These are phyloP conservation scores for Ridgeia piscesae DNA, from an alignment of 1,140 invertebrate species.

Conservation along the genomic window DNA sequence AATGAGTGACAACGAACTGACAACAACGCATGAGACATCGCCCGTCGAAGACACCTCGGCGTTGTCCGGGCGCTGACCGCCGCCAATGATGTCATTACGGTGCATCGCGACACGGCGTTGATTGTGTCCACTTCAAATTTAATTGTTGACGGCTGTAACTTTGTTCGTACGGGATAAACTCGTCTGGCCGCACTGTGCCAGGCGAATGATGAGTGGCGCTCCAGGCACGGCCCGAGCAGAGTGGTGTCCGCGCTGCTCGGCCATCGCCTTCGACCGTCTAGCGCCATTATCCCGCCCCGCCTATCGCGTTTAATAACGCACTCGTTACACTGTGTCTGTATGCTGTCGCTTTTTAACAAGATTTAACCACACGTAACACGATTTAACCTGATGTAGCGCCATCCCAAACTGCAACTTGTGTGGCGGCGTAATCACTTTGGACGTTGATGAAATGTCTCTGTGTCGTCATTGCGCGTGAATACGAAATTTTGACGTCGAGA, in stretches of 20 bases:
- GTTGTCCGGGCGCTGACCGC: neutral
- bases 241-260: neutral
- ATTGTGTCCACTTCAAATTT: neutral
- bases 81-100: neutral
- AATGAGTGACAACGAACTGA: neutral
- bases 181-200: neutral
- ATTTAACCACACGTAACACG: no score
- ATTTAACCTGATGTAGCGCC: no score
- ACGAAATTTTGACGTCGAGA: neutral
- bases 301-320: neutral
- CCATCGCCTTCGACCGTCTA: neutral
- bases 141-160: neutral
- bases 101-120: neutral
- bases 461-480: neutral
- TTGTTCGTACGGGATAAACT: neutral
- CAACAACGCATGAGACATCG: neutral
- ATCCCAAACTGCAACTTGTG: no score
- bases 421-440: no score
- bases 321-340: neutral
- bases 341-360: no score
- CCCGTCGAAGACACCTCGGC: neutral
- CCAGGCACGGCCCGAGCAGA: neutral
- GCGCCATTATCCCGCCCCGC: neutral
- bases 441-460: neutral
- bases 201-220: neutral